Evolutionary conservation across 1,140 invertebrate genomes (phyloP), one percentile per base, ranked within the genome.

Genomic region (Aphidius gifuensis): DNA sequence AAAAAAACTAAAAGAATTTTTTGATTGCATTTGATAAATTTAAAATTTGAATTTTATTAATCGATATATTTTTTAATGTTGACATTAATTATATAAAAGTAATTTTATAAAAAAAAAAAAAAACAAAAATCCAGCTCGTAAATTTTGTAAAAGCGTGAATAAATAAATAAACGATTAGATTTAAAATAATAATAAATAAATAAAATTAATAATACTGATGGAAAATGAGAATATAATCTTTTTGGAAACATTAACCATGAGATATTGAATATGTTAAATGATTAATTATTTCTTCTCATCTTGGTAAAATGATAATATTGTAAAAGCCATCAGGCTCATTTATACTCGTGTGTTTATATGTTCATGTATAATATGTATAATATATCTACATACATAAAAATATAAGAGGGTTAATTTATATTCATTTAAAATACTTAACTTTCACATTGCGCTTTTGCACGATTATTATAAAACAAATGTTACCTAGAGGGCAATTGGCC

Each of bases 201-300:
- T 8, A 38, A 51, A 44, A 44, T 7, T 11, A 44, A 11, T 42
- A 44, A 60, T 51, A 60, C 42, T n/a, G 49, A 6, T 40, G 48
- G 58, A 32, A 32, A 32, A 32, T 32, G 47, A 32, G 58, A 48
- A 45, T 50, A 53, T 60, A 60, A 62, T 62, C 61, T 44, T 47
- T 50, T n/a, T 55, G 44, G 61, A 55, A 54, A 62, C 55, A 62
- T 62, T 62, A 62, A 54, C 54, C 40, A 40, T 62, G 55, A 62
- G 46, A 62, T 62, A 62, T 62, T 62, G 61, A 62, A 58, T 62
- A 62, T 58, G 42, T 39, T 6, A 58, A 58, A 50, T 62, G 61
- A 62, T 62, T 62, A 62, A 62, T 62, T 51, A 46, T n/a, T 48
- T 42, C 21, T 43, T 43, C 21, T 23, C n/a, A 9, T 39, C 48